Conservation (phyloP, 2,113 vertebrate species). For the Chaenocephalus aceratus region DNA sequence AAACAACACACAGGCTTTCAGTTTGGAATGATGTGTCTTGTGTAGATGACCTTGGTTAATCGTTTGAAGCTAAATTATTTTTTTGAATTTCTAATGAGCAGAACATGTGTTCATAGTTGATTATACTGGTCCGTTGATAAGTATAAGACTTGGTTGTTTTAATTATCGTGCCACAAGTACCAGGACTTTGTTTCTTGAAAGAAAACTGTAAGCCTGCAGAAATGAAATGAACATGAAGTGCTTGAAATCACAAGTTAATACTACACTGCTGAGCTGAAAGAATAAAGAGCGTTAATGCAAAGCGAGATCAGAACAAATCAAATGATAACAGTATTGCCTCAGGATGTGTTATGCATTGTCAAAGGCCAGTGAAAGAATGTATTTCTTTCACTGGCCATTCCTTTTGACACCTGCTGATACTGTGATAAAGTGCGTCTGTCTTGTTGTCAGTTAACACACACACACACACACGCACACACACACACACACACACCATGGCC, state of each 20-base stretch:
- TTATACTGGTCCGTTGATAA: no score
- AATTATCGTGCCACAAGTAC: no score
- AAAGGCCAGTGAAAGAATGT: conserved; percentile 9
- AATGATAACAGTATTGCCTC: conserved; percentile 33
- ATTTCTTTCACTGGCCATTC: conserved; percentile 46
- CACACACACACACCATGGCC: conserved; percentile 62
- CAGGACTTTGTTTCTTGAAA: no score
- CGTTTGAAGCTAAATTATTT: background rate
- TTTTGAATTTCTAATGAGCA: no score
- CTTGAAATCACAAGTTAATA: background rate
- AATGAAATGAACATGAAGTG: no score
- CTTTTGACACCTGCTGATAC: conserved; percentile 57
- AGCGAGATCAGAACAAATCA: background rate
- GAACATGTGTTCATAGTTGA: no score
- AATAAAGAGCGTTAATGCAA: no score
- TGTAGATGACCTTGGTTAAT: background rate
- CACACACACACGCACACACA: conserved; percentile 41
- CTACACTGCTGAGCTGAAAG: background rate
- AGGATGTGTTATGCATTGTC: conserved; percentile 25
- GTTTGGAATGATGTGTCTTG: background rate
- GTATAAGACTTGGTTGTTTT: no score
- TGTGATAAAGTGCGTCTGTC: conserved; percentile 50
- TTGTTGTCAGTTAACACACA: conserved; percentile 64
- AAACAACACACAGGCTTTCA: background rate
- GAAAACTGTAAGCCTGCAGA: no score